These are phyloP conservation scores for Nephrotoma guestfalica DNA, from an alignment of 2,888 invertebrate genomes.

Conservation along the genomic window DNA sequence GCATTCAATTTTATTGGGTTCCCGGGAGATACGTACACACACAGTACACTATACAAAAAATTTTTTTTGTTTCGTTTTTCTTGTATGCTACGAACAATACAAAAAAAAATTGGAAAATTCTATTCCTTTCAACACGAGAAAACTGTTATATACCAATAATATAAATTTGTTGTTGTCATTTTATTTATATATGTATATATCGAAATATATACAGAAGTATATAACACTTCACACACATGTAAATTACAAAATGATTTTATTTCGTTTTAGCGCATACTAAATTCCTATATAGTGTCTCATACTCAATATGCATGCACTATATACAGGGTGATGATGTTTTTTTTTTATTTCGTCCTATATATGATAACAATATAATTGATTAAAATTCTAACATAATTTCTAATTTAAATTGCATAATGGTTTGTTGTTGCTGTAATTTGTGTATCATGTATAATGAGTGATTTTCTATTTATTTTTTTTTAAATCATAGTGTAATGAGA, in stretches of 20 bases:
- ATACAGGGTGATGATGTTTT: neutral
- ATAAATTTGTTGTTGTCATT: neutral
- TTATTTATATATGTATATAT: too few relatives aligned
- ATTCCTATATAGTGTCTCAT: neutral
- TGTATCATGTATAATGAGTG: neutral
- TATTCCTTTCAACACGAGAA: slow-evolving; percentile 9
- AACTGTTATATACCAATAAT: slow-evolving; percentile 1
- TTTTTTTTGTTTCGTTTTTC: slow-evolving; percentile 4
- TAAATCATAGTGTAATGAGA: neutral
- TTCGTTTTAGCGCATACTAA: neutral
- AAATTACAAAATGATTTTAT: neutral
- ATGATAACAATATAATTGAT: neutral
- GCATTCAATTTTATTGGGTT: slow-evolving; percentile 11
- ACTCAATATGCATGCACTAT: neutral
- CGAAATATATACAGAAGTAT: neutral
- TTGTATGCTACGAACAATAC: neutral
- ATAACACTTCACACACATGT: slow-evolving; percentile 3
- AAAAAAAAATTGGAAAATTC: neutral
- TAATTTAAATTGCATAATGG: neutral
- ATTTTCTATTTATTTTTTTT: neutral
- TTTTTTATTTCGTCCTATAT: neutral
- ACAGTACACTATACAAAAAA: neutral
- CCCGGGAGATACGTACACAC: slow-evolving; percentile 6
- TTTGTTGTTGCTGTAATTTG: neutral
- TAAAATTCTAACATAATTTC: neutral